These are phyloP conservation scores for Acropternis orthonyx DNA, from an alignment of 2,797 vertebrate species.

Conservation along the genomic window DNA sequence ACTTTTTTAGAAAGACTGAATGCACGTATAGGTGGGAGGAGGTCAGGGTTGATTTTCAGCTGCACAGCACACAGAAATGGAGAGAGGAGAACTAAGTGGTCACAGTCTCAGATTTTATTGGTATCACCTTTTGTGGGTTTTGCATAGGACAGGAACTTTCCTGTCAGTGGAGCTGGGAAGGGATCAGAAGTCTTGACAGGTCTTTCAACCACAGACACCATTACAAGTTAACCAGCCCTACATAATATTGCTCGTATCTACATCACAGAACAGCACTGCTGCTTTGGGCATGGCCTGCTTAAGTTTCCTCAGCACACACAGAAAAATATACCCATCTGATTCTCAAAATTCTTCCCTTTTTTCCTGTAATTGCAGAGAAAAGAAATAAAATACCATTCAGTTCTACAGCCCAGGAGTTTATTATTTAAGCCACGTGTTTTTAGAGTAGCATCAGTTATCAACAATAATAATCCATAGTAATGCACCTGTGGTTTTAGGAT, in stretches of 20 bases:
- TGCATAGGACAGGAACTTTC: constrained; percentile 50
- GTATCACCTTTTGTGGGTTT: constrained; percentile 29
- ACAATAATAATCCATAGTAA: background rate
- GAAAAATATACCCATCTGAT: background rate
- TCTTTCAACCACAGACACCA: constrained; percentile 70
- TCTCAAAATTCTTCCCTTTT: background rate
- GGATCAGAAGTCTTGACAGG: constrained; percentile 64
- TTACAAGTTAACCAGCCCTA: constrained; percentile 66
- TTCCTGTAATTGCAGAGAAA: background rate
- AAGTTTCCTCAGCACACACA: background rate
- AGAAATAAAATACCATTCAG: background rate
- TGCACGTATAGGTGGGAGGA: background rate
- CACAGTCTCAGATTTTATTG: constrained; percentile 8
- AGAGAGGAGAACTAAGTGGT: background rate
- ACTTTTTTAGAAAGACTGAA: background rate
- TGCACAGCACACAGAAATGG: background rate
- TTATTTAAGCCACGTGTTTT: background rate
- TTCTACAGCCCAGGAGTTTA: background rate
- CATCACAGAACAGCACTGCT: background rate
- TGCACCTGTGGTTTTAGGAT: background rate
- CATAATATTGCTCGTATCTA: constrained; percentile 48
- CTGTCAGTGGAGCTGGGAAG: constrained; percentile 51
- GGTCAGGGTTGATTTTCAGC: background rate
- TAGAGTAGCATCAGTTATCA: background rate
- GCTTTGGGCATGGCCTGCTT: background rate